Evolutionary conservation across 2,888 invertebrate genomes (phyloP).

Genomic region (Acronicta leporina): DNA sequence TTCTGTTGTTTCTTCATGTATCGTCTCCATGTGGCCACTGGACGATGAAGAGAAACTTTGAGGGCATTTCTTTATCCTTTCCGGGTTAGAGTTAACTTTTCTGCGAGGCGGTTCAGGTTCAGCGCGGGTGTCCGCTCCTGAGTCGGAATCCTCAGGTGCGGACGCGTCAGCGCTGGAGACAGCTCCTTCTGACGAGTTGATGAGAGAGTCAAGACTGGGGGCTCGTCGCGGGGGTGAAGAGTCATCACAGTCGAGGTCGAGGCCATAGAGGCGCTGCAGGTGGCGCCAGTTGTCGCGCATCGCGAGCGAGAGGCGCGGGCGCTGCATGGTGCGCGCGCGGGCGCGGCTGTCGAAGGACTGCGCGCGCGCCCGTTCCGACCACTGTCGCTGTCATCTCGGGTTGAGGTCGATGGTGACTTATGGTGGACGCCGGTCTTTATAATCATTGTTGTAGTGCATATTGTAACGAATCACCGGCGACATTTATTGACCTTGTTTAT

Average conservation of each 20-base stretch:
- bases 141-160: slow-evolving; percentile 90
- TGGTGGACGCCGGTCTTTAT: slow-evolving; percentile 56
- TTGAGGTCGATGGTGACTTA: slow-evolving; percentile 60
- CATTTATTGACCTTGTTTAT: slow-evolving; percentile 50
- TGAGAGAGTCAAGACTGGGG: slow-evolving; percentile 91
- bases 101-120: slow-evolving; percentile 76
- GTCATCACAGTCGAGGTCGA: slow-evolving; percentile 79
- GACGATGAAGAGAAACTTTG: slow-evolving; percentile 88
- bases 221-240: slow-evolving; percentile 79
- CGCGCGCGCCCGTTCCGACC: slow-evolving; percentile 54
- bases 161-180: slow-evolving; percentile 90
- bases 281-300: slow-evolving; percentile 89
- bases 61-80: slow-evolving; percentile 78
- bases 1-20: slow-evolving; percentile 93
- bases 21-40: slow-evolving; percentile 94
- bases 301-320: slow-evolving; percentile 85
- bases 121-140: slow-evolving; percentile 90
- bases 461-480: slow-evolving; percentile 42
- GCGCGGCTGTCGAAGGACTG: slow-evolving; percentile 81
- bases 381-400: slow-evolving; percentile 61
- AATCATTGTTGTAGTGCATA: slow-evolving; percentile 41
- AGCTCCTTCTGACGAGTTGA: slow-evolving; percentile 91
- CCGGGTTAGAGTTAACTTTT: slow-evolving; percentile 65
- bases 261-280: slow-evolving; percentile 84
- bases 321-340: slow-evolving; percentile 87